phyloP scores from a whole-genome alignment of 2,888 invertebrate species.

The Phengaris arion region DNA sequence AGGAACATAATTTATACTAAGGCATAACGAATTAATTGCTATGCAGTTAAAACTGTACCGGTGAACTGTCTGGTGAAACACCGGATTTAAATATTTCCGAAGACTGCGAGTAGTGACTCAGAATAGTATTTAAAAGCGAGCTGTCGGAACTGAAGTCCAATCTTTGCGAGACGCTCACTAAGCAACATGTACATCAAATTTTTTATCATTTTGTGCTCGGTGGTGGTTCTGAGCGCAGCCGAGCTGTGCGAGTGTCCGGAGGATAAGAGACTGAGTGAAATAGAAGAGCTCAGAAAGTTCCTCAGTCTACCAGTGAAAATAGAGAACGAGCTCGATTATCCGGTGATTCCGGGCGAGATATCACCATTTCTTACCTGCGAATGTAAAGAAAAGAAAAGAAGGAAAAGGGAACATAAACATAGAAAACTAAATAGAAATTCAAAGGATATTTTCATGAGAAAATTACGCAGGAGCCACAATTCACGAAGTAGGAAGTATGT shows the following conservation, averaged over 20 bases:
- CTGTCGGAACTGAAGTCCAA: not conserved
- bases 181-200: constrained; percentile 15
- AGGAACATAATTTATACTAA: constrained; percentile 6
- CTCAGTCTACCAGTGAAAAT: not conserved
- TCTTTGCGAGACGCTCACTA: not conserved
- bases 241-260: not conserved
- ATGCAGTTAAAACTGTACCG: constrained; percentile 11
- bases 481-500: not conserved
- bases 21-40: not conserved
- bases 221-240: not conserved
- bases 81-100: constrained; percentile 20
- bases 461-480: not conserved
- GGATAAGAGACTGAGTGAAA: not conserved
- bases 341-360: constrained; percentile 11
- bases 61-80: constrained; percentile 15
- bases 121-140: constrained; percentile 24
- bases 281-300: constrained; percentile 7
- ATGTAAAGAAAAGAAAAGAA: not conserved
- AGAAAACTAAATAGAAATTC: not conserved
- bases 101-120: constrained; percentile 13
- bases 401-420: constrained; percentile 8
- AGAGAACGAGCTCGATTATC: constrained; percentile 2
- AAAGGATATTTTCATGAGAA: not conserved
- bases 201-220: not conserved
- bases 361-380: not conserved